Conservation (phyloP, 2,888 invertebrate species). For the Chrysolina oricalcia region DNA sequence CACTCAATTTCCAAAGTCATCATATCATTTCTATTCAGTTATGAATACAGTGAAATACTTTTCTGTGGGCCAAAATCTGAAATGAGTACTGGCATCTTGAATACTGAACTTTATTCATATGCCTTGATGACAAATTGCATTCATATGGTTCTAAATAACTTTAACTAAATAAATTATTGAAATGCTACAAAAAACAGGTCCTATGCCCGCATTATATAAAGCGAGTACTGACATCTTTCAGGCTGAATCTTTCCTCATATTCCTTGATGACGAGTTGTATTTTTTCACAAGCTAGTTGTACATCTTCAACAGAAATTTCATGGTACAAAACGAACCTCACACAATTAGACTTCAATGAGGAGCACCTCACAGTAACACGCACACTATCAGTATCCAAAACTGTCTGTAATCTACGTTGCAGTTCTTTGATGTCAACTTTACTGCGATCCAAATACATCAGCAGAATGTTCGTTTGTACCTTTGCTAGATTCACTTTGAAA, state of each 20-base stretch:
- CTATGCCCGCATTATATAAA: neutral
- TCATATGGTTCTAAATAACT: neutral
- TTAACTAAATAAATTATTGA: neutral
- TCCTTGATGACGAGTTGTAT: slow-evolving; percentile 81
- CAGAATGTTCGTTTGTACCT: slow-evolving; percentile 85
- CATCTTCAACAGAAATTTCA: slow-evolving; percentile 80
- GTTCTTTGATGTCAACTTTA: slow-evolving; percentile 73
- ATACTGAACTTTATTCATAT: too few species aligned
- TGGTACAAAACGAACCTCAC: slow-evolving; percentile 83
- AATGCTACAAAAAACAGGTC: neutral
- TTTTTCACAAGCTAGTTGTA: slow-evolving; percentile 82
- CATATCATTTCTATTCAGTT: too few species aligned
- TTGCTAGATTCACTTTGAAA: slow-evolving; percentile 78
- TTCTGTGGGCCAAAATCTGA: too few species aligned
- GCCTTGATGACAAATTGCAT: too few species aligned
- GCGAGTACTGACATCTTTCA: neutral
- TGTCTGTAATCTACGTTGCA: slow-evolving; percentile 74
- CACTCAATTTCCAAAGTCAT: too few species aligned
- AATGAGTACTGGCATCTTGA: too few species aligned
- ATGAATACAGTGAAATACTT: too few species aligned
- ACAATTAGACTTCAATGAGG: slow-evolving; percentile 76
- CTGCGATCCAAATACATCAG: slow-evolving; percentile 76
- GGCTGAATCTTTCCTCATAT: slow-evolving; percentile 65
- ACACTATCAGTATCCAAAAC: slow-evolving; percentile 73
- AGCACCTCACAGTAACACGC: slow-evolving; percentile 76